These are phyloP conservation scores for Istiophorus platypterus DNA, from an alignment of 2,113 vertebrate genomes.

Conservation along the genomic window DNA sequence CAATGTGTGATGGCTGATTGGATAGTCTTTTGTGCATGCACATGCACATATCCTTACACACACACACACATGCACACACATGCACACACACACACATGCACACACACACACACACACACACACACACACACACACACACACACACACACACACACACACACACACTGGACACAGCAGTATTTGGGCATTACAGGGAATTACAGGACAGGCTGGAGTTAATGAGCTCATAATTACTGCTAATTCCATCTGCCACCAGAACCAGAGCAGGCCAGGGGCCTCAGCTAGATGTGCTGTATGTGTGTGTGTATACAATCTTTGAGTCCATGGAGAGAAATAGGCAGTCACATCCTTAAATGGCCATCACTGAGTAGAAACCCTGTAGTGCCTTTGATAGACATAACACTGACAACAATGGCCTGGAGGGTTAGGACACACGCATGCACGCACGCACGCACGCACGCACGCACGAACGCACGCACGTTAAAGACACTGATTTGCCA, in stretches of 20 bases:
- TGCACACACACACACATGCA: not conserved
- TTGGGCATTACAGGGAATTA: constrained; percentile 80
- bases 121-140: no score
- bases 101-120: constrained; percentile 12
- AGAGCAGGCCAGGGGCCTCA: constrained; percentile 41
- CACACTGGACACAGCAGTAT: constrained; percentile 50
- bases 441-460: constrained; percentile 28
- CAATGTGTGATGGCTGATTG: constrained; percentile 41
- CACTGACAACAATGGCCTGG: constrained; percentile 66
- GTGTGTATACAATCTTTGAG: constrained; percentile 7
- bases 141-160: constrained; percentile 7
- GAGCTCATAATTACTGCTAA: constrained; percentile 80
- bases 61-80: no score
- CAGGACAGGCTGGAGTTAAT: constrained; percentile 78
- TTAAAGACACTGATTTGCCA: constrained; percentile 28
- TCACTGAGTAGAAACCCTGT: constrained; percentile 50
- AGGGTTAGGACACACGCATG: constrained; percentile 53
- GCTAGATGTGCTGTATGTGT: constrained; percentile 19
- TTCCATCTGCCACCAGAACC: constrained; percentile 79
- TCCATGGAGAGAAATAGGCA: constrained; percentile 23
- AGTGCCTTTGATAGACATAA: constrained; percentile 56
- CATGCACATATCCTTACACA: not conserved
- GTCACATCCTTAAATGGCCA: constrained; percentile 72
- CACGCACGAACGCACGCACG: constrained; percentile 29
- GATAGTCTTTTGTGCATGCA: constrained; percentile 24